Conservation (phyloP, 2,113 vertebrate genomes). For the Crocuta crocuta region DNA sequence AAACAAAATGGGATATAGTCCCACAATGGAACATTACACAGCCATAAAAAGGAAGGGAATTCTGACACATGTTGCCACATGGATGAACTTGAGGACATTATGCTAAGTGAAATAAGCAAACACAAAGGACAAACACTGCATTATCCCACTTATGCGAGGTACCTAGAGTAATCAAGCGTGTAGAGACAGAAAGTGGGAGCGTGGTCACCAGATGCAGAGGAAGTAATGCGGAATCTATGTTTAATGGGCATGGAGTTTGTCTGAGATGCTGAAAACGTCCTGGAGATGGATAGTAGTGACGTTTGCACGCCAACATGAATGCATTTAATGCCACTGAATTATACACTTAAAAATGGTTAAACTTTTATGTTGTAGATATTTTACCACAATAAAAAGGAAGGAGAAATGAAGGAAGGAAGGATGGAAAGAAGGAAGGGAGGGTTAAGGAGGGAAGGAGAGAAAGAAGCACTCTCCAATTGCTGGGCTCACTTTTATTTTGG, state of each 20-base stretch:
- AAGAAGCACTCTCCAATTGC: background rate
- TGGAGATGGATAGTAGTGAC: background rate
- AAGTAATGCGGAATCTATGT: rapidly evolving
- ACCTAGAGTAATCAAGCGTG: background rate
- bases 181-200: background rate
- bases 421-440: background rate
- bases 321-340: background rate
- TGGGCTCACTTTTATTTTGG: background rate
- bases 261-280: background rate
- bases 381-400: background rate
- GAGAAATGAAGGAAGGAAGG: background rate
- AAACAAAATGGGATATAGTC: background rate
- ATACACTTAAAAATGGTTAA: background rate
- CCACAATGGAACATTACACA: background rate
- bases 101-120: background rate
- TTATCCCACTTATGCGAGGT: background rate
- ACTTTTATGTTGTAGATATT: background rate
- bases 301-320: background rate
- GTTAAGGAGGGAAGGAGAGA: background rate
- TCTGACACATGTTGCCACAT: background rate
- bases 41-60: background rate
- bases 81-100: background rate
- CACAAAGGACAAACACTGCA: background rate
- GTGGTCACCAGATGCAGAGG: too few species aligned
- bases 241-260: background rate